These are phyloP conservation scores for Steinernema scapterisci DNA, from an alignment of 2,888 invertebrate genomes.

Conservation along the genomic window DNA sequence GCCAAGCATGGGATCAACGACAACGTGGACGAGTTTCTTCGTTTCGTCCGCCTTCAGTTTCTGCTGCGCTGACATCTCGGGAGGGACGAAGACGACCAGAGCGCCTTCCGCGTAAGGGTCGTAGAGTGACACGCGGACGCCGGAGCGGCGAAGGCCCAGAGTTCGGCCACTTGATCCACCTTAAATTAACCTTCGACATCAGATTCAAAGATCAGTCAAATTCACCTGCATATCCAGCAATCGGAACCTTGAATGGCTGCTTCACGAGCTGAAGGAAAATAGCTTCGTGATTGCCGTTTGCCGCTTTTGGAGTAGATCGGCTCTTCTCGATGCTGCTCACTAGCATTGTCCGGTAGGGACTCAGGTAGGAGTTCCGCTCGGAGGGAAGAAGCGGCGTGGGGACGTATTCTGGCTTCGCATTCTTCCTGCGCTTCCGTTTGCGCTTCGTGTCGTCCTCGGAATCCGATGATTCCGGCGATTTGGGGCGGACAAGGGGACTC, in stretches of 20 bases:
- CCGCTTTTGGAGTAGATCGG: not conserved
- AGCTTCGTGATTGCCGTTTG: conserved; percentile 51
- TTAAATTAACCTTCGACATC: conserved; percentile 35
- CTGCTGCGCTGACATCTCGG: conserved; percentile 83
- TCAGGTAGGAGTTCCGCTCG: conserved; percentile 27
- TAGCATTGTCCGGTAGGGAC: conserved; percentile 33
- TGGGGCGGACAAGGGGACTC: conserved; percentile 3
- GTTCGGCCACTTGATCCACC: conserved; percentile 54
- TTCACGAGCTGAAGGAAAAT: conserved; percentile 58
- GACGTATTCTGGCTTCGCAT: conserved; percentile 19
- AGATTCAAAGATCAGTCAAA: conserved; percentile 11
- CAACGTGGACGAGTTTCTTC: conserved; percentile 81
- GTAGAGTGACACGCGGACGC: conserved; percentile 53
- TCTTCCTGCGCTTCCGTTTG: conserved; percentile 35
- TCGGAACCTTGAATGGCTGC: conserved; percentile 59
- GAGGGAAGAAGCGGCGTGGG: conserved; percentile 18
- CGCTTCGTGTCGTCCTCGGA: conserved; percentile 32
- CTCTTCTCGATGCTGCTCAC: conserved; percentile 14
- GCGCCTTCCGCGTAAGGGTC: conserved; percentile 66
- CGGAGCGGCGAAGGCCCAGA: conserved; percentile 56
- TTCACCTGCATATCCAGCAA: conserved; percentile 63
- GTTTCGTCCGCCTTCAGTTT: conserved; percentile 74
- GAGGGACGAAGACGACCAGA: conserved; percentile 83
- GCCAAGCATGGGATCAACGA: conserved; percentile 90
- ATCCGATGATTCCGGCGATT: conserved; percentile 23